Conservation (phyloP, 1,140 invertebrate genomes). For the Heliconius melpomene region DNA sequence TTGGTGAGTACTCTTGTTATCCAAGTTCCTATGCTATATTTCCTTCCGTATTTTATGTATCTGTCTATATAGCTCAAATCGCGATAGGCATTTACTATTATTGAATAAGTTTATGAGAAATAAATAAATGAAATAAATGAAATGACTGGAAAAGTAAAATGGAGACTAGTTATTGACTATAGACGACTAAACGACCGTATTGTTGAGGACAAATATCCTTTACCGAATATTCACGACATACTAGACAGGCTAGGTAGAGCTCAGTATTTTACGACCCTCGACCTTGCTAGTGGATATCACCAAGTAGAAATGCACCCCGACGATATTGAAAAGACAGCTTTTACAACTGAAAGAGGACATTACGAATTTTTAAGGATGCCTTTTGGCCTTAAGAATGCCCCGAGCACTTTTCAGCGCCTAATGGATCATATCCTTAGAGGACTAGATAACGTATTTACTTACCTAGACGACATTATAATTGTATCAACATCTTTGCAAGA, state of each 20-base stretch:
- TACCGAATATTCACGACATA: not conserved
- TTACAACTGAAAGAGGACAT: not conserved
- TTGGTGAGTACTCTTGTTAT: no score
- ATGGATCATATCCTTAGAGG: not conserved
- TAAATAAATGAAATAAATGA: no score
- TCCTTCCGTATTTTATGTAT: no score
- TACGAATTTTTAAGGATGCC: not conserved
- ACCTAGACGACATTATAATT: not conserved
- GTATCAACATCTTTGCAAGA: not conserved
- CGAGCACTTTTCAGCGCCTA: not conserved
- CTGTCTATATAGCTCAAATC: no score
- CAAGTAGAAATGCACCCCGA: not conserved
- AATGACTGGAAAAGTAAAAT: no score
- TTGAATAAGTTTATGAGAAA: no score
- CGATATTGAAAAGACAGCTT: not conserved
- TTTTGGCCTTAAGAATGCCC: not conserved
- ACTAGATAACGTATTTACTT: not conserved
- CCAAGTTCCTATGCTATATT: no score
- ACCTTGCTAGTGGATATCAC: not conserved
- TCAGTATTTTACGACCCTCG: not conserved
- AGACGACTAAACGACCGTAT: not conserved
- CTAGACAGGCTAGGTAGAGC: not conserved
- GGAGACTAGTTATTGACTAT: not conserved
- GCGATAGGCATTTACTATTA: no score
- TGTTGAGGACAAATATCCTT: not conserved